Evolutionary conservation across 2,888 invertebrate species (phyloP), one percentile per base, ranked within the genome.

Genomic region (Synergus gifuensis): DNA sequence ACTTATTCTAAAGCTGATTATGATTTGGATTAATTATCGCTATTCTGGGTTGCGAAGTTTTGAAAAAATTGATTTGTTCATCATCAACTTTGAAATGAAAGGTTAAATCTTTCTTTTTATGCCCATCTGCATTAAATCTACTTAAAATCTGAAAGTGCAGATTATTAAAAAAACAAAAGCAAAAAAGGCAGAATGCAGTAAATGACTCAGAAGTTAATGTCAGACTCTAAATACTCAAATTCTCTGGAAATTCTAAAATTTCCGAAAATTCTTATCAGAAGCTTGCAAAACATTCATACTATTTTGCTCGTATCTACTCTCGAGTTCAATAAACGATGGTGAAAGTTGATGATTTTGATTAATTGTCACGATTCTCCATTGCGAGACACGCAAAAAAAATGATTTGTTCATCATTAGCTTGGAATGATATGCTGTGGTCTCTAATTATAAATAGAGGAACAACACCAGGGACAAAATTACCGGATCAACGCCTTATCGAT

Each of bases 301-400:
- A 54, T 54, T 12, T 54, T 54, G n/a, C 8, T 16, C 18, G 7
- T 54, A 60, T 60, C 12, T 3, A 22, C 22, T 36, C 54, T 54
- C 14, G 54, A 73, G 73, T 73, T 73, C 36, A 73, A 73, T 73
- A 73, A 73, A 73, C 73, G 36, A n/a, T 16, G 36, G 73, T 73
- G 73, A 73, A 73, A 73, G 73, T 69, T 73, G 73, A 73, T 73
- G 73, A 49, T 28, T 36, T 73, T 54, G 54, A 54, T 73, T 73
- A 54, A 73, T 49, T 73, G 54, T 36, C 9, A 40, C 49, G 28
- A 73, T 54, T 73, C 49, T 54, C 36, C 14, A 5, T 73, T 54
- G 16, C 28, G 54, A 54, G 36, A 54, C n/a, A 16, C 14, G 54
- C 22, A 73, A 49, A 73, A 73, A 54, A 73, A 73, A 49, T 2